These are phyloP conservation scores for Spinus olivaceus DNA, from an alignment of 2,797 vertebrate species.

Conservation along the genomic window DNA sequence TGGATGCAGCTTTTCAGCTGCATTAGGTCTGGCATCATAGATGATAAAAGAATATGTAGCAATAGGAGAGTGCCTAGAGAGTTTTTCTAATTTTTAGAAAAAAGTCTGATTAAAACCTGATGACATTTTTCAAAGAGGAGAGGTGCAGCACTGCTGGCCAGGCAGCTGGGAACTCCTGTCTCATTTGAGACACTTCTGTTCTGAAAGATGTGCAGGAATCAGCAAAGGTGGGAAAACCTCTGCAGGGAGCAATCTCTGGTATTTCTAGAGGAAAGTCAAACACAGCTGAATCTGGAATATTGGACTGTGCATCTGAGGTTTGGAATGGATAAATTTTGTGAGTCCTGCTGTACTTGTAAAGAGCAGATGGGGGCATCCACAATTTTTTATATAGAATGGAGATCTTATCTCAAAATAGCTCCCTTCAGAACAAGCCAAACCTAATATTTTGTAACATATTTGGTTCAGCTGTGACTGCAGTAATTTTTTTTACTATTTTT, in stretches of 20 bases:
- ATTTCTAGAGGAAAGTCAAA: background rate
- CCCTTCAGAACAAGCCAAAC: background rate
- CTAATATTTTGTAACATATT: background rate
- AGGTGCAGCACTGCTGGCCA: background rate
- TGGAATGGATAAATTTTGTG: background rate
- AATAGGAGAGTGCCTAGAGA: background rate
- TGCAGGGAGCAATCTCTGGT: background rate
- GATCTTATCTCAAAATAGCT: background rate
- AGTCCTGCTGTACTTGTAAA: background rate
- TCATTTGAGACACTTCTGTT: background rate
- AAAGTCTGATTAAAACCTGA: background rate
- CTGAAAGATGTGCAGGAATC: background rate
- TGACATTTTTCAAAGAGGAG: background rate
- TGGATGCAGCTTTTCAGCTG: background rate
- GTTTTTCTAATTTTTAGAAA: background rate
- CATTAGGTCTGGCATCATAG: background rate
- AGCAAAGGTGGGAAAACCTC: background rate
- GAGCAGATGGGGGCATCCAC: background rate
- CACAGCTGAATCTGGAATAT: background rate
- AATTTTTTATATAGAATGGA: background rate
- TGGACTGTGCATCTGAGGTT: background rate
- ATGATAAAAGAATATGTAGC: background rate
- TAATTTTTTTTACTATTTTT: background rate
- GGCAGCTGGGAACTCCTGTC: background rate
- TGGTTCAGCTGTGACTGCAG: background rate